A percentile compares a stretch with the other conserved stretches of the same genome.
Evolutionary conservation across 2,888 invertebrate genomes (phyloP).

Genomic region (Epinotia brunnichana): DNA sequence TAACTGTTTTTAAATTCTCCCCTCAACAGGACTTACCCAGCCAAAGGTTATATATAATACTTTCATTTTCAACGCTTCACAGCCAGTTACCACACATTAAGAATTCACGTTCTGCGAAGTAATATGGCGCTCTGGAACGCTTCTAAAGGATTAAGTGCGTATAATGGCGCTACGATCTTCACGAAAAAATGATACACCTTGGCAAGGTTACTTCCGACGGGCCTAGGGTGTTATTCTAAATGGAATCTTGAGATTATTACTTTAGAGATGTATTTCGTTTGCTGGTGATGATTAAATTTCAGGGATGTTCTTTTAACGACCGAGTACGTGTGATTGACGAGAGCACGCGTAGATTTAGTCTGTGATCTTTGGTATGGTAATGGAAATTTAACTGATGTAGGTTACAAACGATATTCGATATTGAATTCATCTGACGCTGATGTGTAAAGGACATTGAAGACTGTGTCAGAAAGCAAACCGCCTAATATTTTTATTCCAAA

Average conservation of each 20-base stretch:
- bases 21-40: conserved; percentile 26
- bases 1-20: conserved; percentile 36
- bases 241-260: conserved; percentile 49
- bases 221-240: conserved; percentile 41
- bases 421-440: conserved; percentile 13
- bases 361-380: conserved; percentile 40
- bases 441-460: not conserved
- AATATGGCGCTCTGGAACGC: conserved; percentile 48
- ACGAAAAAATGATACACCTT: conserved; percentile 60
- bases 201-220: conserved; percentile 45
- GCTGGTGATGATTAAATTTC: conserved; percentile 51
- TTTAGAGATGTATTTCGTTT: conserved; percentile 42
- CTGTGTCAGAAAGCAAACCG: not conserved
- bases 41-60: conserved; percentile 35
- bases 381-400: conserved; percentile 16
- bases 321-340: conserved; percentile 54
- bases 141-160: conserved; percentile 57
- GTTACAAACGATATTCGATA: conserved; percentile 7
- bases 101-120: conserved; percentile 49
- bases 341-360: conserved; percentile 51
- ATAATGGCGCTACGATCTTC: conserved; percentile 50
- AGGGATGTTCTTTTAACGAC: conserved; percentile 59
- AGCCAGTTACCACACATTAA: conserved; percentile 49
- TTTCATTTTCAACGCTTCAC: conserved; percentile 33
- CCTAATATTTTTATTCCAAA: not conserved